A percentile compares a stretch with the other conserved stretches of the same genome.
Evolutionary conservation across 1,140 invertebrate genomes (phyloP).

Genomic region (Myzus persicae): DNA sequence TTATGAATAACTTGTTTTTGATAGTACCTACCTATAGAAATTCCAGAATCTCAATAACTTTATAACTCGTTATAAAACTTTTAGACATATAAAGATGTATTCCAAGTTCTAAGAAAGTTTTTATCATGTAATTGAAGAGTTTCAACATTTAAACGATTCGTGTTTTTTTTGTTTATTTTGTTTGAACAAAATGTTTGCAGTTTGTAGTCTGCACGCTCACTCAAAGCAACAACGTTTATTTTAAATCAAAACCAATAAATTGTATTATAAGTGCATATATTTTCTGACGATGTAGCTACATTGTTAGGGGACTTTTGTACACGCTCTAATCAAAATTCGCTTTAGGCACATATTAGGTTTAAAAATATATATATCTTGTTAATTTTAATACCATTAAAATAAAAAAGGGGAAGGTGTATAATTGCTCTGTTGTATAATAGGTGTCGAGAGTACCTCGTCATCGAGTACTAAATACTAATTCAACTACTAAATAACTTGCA

Average conservation of each 20-base stretch:
- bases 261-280: not conserved
- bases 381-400: too few species aligned
- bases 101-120: not conserved
- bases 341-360: not conserved
- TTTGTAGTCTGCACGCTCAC: not conserved
- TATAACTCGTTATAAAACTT: not conserved
- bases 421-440: too few species aligned
- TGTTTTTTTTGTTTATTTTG: not conserved
- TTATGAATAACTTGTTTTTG: constrained; percentile 5
- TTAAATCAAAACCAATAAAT: not conserved
- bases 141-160: not conserved
- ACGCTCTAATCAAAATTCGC: not conserved
- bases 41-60: not conserved
- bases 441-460: too few species aligned
- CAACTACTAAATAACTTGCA: too few species aligned
- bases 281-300: not conserved
- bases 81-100: not conserved
- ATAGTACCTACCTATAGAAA: not conserved
- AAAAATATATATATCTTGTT: not conserved
- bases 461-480: too few species aligned
- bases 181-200: too few species aligned
- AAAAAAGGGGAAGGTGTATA: not conserved
- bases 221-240: constrained; percentile 15
- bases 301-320: not conserved
- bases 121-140: not conserved